These are phyloP conservation scores for Lissonota sp. DNA, from an alignment of 2,888 invertebrate genomes.

Conservation along the genomic window DNA sequence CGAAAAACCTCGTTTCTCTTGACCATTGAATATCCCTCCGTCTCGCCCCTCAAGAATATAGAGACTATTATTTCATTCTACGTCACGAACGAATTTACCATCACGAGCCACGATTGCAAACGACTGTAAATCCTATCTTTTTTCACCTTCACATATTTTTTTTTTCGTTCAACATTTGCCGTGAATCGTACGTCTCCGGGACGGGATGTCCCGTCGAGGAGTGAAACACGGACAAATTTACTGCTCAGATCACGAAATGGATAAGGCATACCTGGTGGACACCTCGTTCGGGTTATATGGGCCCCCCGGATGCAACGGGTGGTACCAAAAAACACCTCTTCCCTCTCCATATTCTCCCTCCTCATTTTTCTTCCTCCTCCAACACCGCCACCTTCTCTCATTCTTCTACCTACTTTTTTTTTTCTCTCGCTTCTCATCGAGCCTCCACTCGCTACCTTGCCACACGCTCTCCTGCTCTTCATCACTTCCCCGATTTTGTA, in stretches of 20 bases:
- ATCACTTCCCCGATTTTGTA: slow-evolving; percentile 52
- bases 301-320: slow-evolving; percentile 76
- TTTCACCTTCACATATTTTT: background rate
- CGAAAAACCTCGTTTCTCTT: slow-evolving; percentile 22
- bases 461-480: no score
- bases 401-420: no score
- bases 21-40: background rate
- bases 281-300: slow-evolving; percentile 81
- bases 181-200: slow-evolving; percentile 36
- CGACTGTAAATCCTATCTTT: slow-evolving; percentile 31
- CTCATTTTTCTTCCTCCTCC: slow-evolving; percentile 52
- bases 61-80: slow-evolving; percentile 31
- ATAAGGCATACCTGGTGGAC: slow-evolving; percentile 83
- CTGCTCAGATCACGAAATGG: slow-evolving; percentile 78
- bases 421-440: slow-evolving; percentile 49
- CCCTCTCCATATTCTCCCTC: slow-evolving; percentile 50
- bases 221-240: slow-evolving; percentile 80
- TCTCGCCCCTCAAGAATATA: background rate
- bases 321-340: slow-evolving; percentile 67
- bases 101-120: slow-evolving; percentile 36
- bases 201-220: slow-evolving; percentile 69
- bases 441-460: slow-evolving; percentile 49
- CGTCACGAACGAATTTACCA: slow-evolving; percentile 37
- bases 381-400: no score
- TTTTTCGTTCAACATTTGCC: background rate